Evolutionary conservation across 2,797 vertebrate species (phyloP).

Genomic region (Vireo griseus): DNA sequence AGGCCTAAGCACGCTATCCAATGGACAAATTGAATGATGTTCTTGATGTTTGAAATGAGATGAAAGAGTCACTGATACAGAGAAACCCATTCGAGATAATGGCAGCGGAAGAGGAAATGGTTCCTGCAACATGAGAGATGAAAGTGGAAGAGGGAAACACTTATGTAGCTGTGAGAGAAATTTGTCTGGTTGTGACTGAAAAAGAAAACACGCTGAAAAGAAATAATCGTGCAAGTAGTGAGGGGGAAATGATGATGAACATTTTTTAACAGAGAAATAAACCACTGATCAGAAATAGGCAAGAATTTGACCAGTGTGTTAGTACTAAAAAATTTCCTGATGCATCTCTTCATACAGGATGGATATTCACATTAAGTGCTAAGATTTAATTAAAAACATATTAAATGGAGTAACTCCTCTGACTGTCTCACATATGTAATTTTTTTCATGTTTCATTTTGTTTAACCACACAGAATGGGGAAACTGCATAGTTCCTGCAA

Average conservation of each 20-base stretch:
- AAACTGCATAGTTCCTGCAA: constrained; percentile 18
- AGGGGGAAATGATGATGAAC: background rate
- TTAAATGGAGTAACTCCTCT: background rate
- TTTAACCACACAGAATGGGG: background rate
- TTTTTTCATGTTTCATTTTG: constrained; percentile 8
- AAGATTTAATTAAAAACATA: background rate
- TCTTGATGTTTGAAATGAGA: constrained; percentile 41
- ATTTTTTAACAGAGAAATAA: background rate
- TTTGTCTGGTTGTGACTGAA: background rate
- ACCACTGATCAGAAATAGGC: background rate
- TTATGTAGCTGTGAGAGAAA: background rate
- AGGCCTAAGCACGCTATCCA: background rate
- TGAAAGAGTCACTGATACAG: constrained; percentile 17
- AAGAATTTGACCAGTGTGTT: background rate
- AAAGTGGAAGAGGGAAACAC: background rate
- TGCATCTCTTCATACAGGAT: background rate
- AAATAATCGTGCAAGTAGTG: background rate
- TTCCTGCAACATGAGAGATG: background rate
- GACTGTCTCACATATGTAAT: background rate
- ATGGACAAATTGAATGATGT: constrained; percentile 2
- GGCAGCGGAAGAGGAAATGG: constrained; percentile 39
- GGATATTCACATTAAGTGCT: background rate
- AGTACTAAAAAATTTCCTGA: background rate
- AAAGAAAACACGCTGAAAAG: constrained; percentile 5
- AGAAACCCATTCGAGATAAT: background rate